Evolutionary conservation across 2,888 invertebrate species (phyloP).

Genomic region (Creontiades dilutus): DNA sequence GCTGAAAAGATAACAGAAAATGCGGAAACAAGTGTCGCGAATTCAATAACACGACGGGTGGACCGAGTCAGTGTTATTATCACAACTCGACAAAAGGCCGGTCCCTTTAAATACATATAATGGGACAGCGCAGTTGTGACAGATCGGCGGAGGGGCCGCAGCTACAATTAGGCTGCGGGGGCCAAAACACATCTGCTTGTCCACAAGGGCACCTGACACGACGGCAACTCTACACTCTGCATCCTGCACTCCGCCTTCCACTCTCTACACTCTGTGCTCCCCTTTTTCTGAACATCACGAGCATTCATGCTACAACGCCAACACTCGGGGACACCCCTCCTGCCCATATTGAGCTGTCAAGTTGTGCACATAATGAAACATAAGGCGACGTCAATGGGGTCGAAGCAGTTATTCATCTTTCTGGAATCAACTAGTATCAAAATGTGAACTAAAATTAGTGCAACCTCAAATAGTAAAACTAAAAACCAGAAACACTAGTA

Average conservation of each 20-base stretch:
- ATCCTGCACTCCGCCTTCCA: background rate
- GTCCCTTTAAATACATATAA: constrained; percentile 31
- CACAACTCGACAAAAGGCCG: background rate
- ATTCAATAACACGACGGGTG: constrained; percentile 21
- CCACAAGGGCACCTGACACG: constrained; percentile 2
- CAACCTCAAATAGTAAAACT: too few relatives aligned
- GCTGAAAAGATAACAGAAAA: background rate
- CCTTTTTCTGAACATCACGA: too few relatives aligned
- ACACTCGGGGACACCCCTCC: too few relatives aligned
- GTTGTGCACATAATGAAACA: too few relatives aligned
- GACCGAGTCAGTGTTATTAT: constrained; percentile 25
- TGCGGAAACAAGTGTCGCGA: background rate
- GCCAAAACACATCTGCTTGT: constrained; percentile 16
- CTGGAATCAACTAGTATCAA: too few relatives aligned
- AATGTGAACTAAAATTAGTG: too few relatives aligned
- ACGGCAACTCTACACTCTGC: background rate
- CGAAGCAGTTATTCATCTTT: too few relatives aligned
- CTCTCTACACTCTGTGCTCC: background rate
- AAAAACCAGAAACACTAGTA: too few relatives aligned
- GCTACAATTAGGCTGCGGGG: constrained; percentile 1
- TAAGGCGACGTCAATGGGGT: too few relatives aligned
- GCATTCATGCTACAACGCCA: too few relatives aligned
- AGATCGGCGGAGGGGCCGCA: background rate
- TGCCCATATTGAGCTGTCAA: too few relatives aligned
- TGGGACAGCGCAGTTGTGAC: constrained; percentile 24